Conservation (phyloP, 2,888 invertebrate species). For the Campaea margaritaria region DNA sequence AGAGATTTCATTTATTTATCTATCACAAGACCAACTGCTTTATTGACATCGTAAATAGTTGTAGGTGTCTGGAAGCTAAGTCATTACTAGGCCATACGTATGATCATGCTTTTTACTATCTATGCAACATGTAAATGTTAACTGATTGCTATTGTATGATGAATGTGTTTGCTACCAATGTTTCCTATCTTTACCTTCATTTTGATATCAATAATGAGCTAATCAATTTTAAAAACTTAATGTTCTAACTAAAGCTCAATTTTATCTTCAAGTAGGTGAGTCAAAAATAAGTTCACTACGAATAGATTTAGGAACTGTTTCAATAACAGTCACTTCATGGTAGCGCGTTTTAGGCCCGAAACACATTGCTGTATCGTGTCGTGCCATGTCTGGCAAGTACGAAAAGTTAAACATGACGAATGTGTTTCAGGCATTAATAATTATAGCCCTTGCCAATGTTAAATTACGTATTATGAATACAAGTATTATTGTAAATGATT, state of each 20-base stretch:
- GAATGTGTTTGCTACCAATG: too few relatives aligned
- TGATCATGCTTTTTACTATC: too few relatives aligned
- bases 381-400: background rate
- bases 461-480: constrained; percentile 43
- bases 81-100: too few relatives aligned
- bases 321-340: background rate
- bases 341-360: background rate
- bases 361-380: background rate
- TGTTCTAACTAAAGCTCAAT: constrained; percentile 33
- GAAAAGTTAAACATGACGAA: background rate
- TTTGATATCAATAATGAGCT: background rate
- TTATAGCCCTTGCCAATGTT: constrained; percentile 41
- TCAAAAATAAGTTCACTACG: constrained; percentile 19
- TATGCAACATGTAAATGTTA: too few relatives aligned
- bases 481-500: constrained; percentile 64
- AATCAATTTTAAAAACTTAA: constrained; percentile 14
- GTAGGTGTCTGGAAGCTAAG: too few relatives aligned
- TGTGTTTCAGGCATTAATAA: constrained; percentile 8
- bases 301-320: constrained; percentile 2
- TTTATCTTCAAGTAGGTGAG: constrained; percentile 17
- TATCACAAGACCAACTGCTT: too few relatives aligned
- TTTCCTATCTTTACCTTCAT: background rate
- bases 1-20: too few relatives aligned
- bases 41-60: too few relatives aligned
- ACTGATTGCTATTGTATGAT: too few relatives aligned